Evolutionary conservation across 2,888 invertebrate species (phyloP).

Genomic region (Biston betularia): DNA sequence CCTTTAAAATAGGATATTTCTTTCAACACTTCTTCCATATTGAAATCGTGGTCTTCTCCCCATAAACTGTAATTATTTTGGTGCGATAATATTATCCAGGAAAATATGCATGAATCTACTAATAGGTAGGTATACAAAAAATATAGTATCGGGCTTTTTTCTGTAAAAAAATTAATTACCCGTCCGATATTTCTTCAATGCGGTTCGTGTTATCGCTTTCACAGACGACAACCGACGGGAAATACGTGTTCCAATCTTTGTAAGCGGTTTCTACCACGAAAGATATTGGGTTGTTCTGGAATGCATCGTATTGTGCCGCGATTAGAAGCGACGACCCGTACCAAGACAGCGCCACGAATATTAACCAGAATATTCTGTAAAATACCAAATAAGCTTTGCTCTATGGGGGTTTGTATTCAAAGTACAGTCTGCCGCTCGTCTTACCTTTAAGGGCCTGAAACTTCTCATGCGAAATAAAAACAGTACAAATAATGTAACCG

Average conservation of each 20-base stretch:
- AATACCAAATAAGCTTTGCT: neutral
- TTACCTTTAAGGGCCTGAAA: too few relatives aligned
- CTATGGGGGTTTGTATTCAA: too few relatives aligned
- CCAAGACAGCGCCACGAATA: slow-evolving; percentile 87
- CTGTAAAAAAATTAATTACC: slow-evolving; percentile 67
- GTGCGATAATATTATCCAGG: neutral
- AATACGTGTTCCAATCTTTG: slow-evolving; percentile 90
- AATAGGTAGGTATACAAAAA: too few relatives aligned
- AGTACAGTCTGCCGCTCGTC: too few relatives aligned
- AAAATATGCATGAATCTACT: neutral
- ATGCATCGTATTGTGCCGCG: slow-evolving; percentile 87
- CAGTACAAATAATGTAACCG: too few relatives aligned
- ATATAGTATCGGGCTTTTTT: neutral
- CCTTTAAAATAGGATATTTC: slow-evolving; percentile 91
- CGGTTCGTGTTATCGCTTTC: slow-evolving; percentile 89
- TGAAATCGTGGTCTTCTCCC: slow-evolving; percentile 90
- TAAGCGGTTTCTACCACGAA: slow-evolving; percentile 92
- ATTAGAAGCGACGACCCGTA: slow-evolving; percentile 86
- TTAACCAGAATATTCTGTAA: slow-evolving; percentile 88
- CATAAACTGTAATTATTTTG: slow-evolving; percentile 80
- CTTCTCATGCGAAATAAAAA: too few relatives aligned
- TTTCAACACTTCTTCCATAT: slow-evolving; percentile 90
- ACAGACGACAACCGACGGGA: slow-evolving; percentile 91
- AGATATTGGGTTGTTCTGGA: slow-evolving; percentile 90
- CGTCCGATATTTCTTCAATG: slow-evolving; percentile 88